Evolutionary conservation across 2,797 vertebrate species (phyloP).

Genomic region (Gobio occitaniae): DNA sequence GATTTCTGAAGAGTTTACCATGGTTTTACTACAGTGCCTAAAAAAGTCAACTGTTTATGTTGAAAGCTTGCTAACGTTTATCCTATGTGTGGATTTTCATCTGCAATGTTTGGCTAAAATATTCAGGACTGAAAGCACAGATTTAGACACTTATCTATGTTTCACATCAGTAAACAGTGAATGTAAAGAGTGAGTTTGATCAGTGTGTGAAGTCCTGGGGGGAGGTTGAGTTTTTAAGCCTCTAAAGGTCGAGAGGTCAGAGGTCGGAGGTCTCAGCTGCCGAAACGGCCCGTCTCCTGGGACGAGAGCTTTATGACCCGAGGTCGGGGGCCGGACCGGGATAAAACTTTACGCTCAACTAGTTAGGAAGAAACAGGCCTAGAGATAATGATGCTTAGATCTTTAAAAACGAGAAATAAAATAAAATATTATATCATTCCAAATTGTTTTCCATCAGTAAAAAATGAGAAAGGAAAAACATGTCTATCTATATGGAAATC

Average conservation of each 20-base stretch:
- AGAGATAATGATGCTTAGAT: not conserved
- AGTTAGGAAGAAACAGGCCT: conserved; percentile 57
- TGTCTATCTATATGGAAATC: not conserved
- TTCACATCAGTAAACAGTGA: not conserved
- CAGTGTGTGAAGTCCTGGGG: conserved; percentile 38
- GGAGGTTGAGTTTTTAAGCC: conserved; percentile 45
- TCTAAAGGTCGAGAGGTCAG: conserved; percentile 68
- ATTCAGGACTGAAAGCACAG: not conserved
- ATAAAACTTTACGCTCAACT: conserved; percentile 73
- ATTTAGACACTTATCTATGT: not conserved
- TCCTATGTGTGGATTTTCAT: not conserved
- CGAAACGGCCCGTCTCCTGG: conserved; percentile 58
- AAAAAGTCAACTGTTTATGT: not conserved
- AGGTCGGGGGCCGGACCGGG: conserved; percentile 76
- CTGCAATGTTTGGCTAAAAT: not conserved
- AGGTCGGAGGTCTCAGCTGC: conserved; percentile 74
- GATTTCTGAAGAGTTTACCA: not conserved
- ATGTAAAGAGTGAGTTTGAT: not conserved
- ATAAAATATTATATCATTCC: not conserved
- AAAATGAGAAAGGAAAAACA: not conserved
- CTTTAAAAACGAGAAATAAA: not conserved
- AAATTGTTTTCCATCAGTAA: not conserved
- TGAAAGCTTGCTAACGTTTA: not conserved
- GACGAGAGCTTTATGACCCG: conserved; percentile 62
- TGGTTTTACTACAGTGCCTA: not conserved